Percentiles rank a stretch among this genome's conserved stretches.
Evolutionary conservation across 2,888 invertebrate genomes (phyloP).

Genomic region (Campoplex nolae): DNA sequence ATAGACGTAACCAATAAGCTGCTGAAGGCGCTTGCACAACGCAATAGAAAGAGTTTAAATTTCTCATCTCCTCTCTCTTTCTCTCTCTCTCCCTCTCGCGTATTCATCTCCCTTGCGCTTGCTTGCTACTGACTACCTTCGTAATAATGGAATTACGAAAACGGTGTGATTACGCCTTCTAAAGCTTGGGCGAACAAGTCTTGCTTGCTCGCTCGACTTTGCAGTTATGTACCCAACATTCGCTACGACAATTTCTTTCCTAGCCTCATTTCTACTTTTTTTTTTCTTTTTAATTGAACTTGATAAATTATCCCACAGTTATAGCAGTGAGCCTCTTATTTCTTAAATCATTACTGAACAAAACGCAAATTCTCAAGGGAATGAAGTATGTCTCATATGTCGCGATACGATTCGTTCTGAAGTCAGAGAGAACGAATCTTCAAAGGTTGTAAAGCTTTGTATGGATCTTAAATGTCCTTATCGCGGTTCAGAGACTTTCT

Average conservation of each 20-base stretch:
- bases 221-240: slow-evolving; percentile 58
- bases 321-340: no score
- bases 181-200: slow-evolving; percentile 60
- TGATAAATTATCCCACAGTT: no score
- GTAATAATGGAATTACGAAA: slow-evolving; percentile 82
- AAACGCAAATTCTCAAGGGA: no score
- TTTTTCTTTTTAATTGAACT: not conserved
- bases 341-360: no score
- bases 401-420: no score
- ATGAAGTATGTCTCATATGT: no score
- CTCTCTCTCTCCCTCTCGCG: not conserved
- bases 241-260: slow-evolving; percentile 31
- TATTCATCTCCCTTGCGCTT: slow-evolving; percentile 53
- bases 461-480: no score
- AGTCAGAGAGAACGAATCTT: no score
- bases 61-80: slow-evolving; percentile 4
- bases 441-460: no score
- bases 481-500: no score
- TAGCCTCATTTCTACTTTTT: not conserved
- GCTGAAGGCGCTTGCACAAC: slow-evolving; percentile 78
- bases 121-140: slow-evolving; percentile 74
- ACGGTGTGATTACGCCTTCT: slow-evolving; percentile 79
- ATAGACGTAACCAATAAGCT: slow-evolving; percentile 77
- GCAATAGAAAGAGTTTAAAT: slow-evolving; percentile 51
- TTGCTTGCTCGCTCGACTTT: slow-evolving; percentile 63